A percentile compares a stretch with the other conserved stretches of the same genome.
phyloP scores from a whole-genome alignment of 2,888 invertebrate genomes.

The Baccha elongata region DNA sequence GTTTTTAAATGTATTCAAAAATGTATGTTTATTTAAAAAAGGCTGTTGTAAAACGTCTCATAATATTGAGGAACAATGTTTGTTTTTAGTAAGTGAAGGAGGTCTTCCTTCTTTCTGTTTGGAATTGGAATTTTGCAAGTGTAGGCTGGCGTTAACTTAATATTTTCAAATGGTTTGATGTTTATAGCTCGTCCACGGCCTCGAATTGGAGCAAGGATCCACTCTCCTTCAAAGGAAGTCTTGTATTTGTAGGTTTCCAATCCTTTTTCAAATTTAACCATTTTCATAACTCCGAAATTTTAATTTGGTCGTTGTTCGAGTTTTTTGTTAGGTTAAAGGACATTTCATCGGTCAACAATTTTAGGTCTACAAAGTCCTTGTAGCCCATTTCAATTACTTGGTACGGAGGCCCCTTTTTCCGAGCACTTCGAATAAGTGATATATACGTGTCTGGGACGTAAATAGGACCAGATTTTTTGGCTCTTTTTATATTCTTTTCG shows the following conservation, averaged over 20 bases:
- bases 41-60: slow-evolving; percentile 15
- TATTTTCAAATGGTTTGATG: slow-evolving; percentile 1
- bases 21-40: slow-evolving; percentile 7
- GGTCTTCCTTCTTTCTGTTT: slow-evolving; percentile 24
- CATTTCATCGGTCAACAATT: slow-evolving; percentile 37
- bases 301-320: slow-evolving; percentile 24
- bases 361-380: slow-evolving; percentile 33
- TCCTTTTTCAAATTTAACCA: slow-evolving; percentile 34
- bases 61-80: slow-evolving; percentile 30
- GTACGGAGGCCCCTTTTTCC: slow-evolving; percentile 24
- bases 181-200: slow-evolving; percentile 13
- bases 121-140: slow-evolving; percentile 13
- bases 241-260: slow-evolving; percentile 16
- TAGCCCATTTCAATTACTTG: slow-evolving; percentile 31
- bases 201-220: slow-evolving; percentile 33
- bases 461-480: slow-evolving; percentile 22
- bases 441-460: slow-evolving; percentile 31
- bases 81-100: slow-evolving; percentile 25
- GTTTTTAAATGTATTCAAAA: neutral
- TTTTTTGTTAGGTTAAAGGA: slow-evolving; percentile 36
- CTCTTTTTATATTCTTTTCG: slow-evolving; percentile 14
- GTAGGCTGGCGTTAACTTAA: slow-evolving; percentile 21
- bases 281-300: slow-evolving; percentile 38
- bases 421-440: slow-evolving; percentile 28
- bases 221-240: slow-evolving; percentile 40